A percentile compares a stretch with the other conserved stretches of the same genome.
Evolutionary conservation across 2,797 vertebrate genomes (phyloP).

Genomic region (Fratercula arctica): DNA sequence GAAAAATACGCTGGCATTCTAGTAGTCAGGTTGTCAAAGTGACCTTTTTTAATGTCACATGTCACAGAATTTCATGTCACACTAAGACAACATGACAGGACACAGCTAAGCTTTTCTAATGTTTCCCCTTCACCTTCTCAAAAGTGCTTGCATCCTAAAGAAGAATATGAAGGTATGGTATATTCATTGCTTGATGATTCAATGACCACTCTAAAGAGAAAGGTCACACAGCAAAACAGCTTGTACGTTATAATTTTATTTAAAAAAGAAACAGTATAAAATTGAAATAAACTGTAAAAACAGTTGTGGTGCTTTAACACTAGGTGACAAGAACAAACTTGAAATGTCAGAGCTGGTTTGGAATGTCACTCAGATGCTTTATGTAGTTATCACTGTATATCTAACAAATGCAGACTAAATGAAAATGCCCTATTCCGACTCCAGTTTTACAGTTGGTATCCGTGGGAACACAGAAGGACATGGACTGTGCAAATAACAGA

Average conservation of each 20-base stretch:
- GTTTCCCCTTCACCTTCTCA: slow-evolving; percentile 49
- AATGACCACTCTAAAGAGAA: background rate
- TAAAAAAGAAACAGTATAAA: background rate
- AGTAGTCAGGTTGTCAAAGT: slow-evolving; percentile 71
- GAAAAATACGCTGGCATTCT: slow-evolving; percentile 43
- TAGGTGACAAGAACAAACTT: background rate
- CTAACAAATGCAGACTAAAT: background rate
- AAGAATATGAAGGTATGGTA: background rate
- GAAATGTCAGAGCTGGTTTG: slow-evolving; percentile 51
- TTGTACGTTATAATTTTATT: background rate
- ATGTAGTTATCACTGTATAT: slow-evolving; percentile 1
- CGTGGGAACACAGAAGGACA: background rate
- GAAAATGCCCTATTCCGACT: slow-evolving; percentile 4
- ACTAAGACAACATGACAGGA: slow-evolving; percentile 75
- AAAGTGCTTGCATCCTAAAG: slow-evolving; percentile 59
- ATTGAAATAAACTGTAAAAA: background rate
- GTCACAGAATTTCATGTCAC: slow-evolving; percentile 79
- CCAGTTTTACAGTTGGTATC: background rate
- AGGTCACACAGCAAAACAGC: background rate
- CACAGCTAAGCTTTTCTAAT: slow-evolving; percentile 62
- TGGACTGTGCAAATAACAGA: background rate
- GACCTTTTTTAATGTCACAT: slow-evolving; percentile 85
- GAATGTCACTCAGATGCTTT: slow-evolving; percentile 38
- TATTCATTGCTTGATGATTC: background rate
- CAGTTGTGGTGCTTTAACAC: background rate